phyloP scores from a whole-genome alignment of 2,888 invertebrate genomes.

The Drosophila greeni region DNA sequence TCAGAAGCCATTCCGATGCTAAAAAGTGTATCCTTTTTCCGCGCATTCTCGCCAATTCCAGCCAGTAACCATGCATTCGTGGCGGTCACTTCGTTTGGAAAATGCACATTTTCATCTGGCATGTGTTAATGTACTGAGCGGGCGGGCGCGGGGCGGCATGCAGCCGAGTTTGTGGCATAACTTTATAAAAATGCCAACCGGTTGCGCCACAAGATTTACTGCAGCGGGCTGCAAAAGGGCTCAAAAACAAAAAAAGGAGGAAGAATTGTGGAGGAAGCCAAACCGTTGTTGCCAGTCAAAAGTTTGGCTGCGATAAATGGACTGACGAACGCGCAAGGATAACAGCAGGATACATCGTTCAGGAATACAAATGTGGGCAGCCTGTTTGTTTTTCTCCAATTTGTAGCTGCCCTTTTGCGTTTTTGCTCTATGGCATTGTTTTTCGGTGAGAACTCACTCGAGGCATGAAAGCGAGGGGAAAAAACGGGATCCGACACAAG shows the following conservation, averaged over 20 bases:
- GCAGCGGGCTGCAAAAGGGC: conserved; percentile 13
- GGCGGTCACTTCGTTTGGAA: conserved; percentile 31
- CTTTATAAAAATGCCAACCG: conserved; percentile 51
- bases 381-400: conserved; percentile 44
- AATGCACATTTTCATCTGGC: conserved; percentile 27
- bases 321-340: conserved; percentile 49
- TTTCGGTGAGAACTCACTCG: conserved; percentile 26
- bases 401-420: conserved; percentile 40
- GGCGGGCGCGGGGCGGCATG: conserved; percentile 4
- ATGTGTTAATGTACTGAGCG: conserved; percentile 34
- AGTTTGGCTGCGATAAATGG: conserved; percentile 53
- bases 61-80: neutral
- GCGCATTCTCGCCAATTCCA: neutral
- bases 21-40: conserved; percentile 16
- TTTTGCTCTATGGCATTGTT: conserved; percentile 26
- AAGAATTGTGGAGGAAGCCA: conserved; percentile 6
- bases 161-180: conserved; percentile 30
- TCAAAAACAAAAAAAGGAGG: conserved; percentile 7
- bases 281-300: conserved; percentile 31
- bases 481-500: conserved; percentile 27
- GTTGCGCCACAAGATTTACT: conserved; percentile 48
- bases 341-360: conserved; percentile 44
- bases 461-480: conserved; percentile 43
- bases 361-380: conserved; percentile 61
- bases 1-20: neutral